Conservation (phyloP, 2,888 invertebrate species). For the Agrotis segetum region DNA sequence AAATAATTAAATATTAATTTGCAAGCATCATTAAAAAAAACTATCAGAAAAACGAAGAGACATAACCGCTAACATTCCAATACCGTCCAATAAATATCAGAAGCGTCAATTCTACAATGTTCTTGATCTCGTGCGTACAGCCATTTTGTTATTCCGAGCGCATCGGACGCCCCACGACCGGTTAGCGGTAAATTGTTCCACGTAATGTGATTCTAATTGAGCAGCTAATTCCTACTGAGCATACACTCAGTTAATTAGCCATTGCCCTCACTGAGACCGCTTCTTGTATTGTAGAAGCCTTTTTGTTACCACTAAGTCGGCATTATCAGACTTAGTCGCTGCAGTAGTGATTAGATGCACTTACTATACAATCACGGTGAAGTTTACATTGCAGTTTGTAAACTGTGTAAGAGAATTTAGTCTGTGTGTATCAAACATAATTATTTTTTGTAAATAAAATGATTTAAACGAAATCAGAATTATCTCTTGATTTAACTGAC, state of each 20-base stretch:
- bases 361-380: constrained; percentile 23
- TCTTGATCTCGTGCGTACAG: constrained; percentile 57
- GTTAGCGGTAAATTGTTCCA: constrained; percentile 89
- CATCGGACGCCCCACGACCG: constrained; percentile 82
- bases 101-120: constrained; percentile 59
- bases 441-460: neutral
- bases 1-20: neutral
- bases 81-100: constrained; percentile 20
- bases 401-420: constrained; percentile 4
- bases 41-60: neutral
- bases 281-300: constrained; percentile 57
- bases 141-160: constrained; percentile 85
- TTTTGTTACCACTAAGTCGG: constrained; percentile 52
- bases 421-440: neutral
- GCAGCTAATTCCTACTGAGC: constrained; percentile 86
- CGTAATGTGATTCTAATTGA: constrained; percentile 90
- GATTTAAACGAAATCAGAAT: constrained; percentile 7
- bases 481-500: constrained; percentile 34
- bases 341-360: constrained; percentile 48
- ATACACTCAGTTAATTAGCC: constrained; percentile 83
- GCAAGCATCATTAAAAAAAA: neutral
- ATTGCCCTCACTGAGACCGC: constrained; percentile 57
- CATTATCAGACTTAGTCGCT: constrained; percentile 32
- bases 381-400: constrained; percentile 14
- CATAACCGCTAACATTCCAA: neutral